Evolutionary conservation across 2,888 invertebrate species (phyloP).

Genomic region (Chrysotoxum bicinctum): DNA sequence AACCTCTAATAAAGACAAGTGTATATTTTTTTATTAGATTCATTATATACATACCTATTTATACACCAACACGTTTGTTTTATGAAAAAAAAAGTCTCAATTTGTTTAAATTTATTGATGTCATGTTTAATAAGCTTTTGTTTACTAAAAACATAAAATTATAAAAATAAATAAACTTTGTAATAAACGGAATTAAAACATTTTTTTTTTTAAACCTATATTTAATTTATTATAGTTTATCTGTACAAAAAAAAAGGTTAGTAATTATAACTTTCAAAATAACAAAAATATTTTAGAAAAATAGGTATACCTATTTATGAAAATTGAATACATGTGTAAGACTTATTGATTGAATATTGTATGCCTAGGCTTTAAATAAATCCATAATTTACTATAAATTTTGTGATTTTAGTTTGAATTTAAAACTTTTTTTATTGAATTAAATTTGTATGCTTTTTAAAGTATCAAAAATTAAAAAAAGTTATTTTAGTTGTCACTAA

Average conservation of each 20-base stretch:
- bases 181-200: not conserved
- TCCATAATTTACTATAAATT: not conserved
- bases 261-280: constrained; percentile 9
- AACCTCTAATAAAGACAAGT: not conserved
- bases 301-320: constrained; percentile 11
- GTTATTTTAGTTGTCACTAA: too few species aligned
- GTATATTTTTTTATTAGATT: not conserved
- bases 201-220: not conserved
- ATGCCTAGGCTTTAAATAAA: not conserved
- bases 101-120: not conserved
- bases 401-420: not conserved
- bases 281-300: constrained; percentile 8
- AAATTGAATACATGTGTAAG: constrained; percentile 15
- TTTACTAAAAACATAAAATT: not conserved
- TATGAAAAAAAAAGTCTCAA: not conserved
- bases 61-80: not conserved
- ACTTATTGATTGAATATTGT: not conserved
- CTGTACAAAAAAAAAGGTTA: constrained; percentile 28
- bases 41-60: too few species aligned
- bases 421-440: too few species aligned
- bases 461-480: too few species aligned
- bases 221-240: not conserved
- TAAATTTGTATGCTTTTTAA: too few species aligned
- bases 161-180: not conserved
- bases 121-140: not conserved